These are phyloP conservation scores for Protodeltote pygarga DNA, from an alignment of 2,888 invertebrate species.

Conservation along the genomic window DNA sequence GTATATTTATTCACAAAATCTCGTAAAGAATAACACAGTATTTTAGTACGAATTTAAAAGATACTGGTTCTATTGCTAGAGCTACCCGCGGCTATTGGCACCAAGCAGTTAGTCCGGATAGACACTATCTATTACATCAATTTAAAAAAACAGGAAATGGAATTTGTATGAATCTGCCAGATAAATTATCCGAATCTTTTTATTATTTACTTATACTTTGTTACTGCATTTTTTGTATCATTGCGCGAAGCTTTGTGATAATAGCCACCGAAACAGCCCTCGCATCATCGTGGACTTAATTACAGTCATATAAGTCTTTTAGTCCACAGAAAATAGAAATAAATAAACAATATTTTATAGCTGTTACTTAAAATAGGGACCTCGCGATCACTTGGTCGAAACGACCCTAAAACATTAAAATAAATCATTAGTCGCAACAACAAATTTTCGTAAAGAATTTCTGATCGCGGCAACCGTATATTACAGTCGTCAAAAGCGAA, in stretches of 20 bases:
- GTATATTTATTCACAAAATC: constrained; percentile 26
- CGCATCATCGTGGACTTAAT: constrained; percentile 15
- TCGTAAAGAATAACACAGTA: constrained; percentile 7
- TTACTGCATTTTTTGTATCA: no score
- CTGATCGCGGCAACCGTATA: no score
- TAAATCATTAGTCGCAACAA: constrained; percentile 9
- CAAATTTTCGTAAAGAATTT: no score
- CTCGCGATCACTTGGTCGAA: constrained; percentile 10
- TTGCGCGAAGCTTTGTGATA: no score
- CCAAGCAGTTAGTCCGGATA: no score
- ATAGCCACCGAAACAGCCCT: no score
- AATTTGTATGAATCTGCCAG: no score
- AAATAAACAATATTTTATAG: constrained; percentile 32
- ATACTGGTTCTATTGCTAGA: background rate
- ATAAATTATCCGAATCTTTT: no score
- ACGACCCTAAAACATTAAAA: constrained; percentile 8
- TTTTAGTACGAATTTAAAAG: constrained; percentile 24
- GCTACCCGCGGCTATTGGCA: no score
- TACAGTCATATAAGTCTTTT: constrained; percentile 18
- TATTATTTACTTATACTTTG: no score
- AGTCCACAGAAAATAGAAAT: constrained; percentile 32
- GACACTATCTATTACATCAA: no score
- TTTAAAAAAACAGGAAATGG: no score
- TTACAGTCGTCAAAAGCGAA: constrained; percentile 22
- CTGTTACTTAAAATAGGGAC: constrained; percentile 19